Base-by-base conservation (phyloP, 2,113 vertebrate species). In the Columbina picui region DNA sequence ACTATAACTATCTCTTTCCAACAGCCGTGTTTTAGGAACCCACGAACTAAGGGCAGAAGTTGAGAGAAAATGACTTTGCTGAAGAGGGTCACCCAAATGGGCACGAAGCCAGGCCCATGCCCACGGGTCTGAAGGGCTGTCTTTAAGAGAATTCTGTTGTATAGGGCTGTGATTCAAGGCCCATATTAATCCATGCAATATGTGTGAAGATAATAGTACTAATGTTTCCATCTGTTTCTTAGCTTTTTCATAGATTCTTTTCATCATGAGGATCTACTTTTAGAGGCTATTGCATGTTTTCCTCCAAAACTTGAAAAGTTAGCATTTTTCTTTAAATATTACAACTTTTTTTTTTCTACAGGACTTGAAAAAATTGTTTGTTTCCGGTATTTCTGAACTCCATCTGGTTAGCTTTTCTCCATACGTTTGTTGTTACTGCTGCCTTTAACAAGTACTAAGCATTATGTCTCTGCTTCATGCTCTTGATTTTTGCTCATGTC, bases 151-250 rank as follows among this genome's bases (percentile, higher is more conserved):
- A 9, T 30, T 29, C 14, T 76, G 6, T 27, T 64, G 9, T 23
- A 6, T 0, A 23, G 11, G 15, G 9, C 32, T 71, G 38, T 63
- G 32, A 25, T 74, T 91, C 61, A 56, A 60, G 20, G 7, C n/a
- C 34, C 5, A 0, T 45, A 21, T 39, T 73, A 77, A 74, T 38
- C 25, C 52, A 39, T 16, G 49, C 6, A 50, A 19, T 0, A 0
- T 14, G 43, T 60, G 16, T 64, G 57, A 83, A 60, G 14, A 36
- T 7, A 19, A 4, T 5, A 38, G 12, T 7, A 12, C 43, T 70
- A 29, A 8, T 78, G 36, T 20, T 86, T 75, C 8, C 43, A 41
- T 38, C 41, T 49, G 22, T 18, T 79, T 78, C 43, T 83, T 57
- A 61, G 30, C 10, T 45, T 56, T 34, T 57, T 67, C 7, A 26